These are phyloP conservation scores for Eupithecia exiguata DNA, from an alignment of 2,888 invertebrate species.

Conservation along the genomic window DNA sequence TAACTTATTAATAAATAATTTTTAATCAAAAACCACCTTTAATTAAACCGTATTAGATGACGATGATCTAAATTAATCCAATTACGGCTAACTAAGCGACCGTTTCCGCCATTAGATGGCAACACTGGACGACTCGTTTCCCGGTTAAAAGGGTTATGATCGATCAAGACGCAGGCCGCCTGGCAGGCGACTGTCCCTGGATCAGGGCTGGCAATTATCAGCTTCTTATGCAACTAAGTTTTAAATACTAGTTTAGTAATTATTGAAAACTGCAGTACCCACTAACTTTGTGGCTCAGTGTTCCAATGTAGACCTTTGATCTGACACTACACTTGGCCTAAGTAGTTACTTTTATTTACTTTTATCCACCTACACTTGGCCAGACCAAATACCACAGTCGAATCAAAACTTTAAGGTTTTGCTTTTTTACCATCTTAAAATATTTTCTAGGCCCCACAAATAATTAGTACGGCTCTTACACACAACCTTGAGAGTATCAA, in stretches of 20 bases:
- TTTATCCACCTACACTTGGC: background rate
- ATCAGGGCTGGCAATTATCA: slow-evolving; percentile 37
- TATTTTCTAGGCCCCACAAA: background rate
- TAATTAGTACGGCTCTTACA: background rate
- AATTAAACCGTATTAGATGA: slow-evolving; percentile 7
- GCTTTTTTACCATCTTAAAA: background rate
- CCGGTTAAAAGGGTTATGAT: slow-evolving; percentile 63
- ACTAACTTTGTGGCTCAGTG: background rate
- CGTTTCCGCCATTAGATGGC: slow-evolving; percentile 33
- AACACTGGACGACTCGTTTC: slow-evolving; percentile 43
- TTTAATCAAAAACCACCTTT: background rate
- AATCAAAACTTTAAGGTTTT: background rate
- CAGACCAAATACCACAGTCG: background rate
- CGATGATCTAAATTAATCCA: slow-evolving; percentile 32
- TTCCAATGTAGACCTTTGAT: background rate
- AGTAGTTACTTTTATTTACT: background rate
- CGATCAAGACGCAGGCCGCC: slow-evolving; percentile 56
- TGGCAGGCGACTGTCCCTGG: slow-evolving; percentile 43
- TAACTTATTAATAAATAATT: no score
- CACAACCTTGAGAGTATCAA: background rate
- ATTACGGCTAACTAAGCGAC: slow-evolving; percentile 29
- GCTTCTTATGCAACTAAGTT: background rate
- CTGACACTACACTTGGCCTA: background rate
- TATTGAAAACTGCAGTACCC: background rate
- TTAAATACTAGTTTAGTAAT: background rate